Conservation (phyloP, 2,113 vertebrate genomes). For the Stigmatopora nigra region DNA sequence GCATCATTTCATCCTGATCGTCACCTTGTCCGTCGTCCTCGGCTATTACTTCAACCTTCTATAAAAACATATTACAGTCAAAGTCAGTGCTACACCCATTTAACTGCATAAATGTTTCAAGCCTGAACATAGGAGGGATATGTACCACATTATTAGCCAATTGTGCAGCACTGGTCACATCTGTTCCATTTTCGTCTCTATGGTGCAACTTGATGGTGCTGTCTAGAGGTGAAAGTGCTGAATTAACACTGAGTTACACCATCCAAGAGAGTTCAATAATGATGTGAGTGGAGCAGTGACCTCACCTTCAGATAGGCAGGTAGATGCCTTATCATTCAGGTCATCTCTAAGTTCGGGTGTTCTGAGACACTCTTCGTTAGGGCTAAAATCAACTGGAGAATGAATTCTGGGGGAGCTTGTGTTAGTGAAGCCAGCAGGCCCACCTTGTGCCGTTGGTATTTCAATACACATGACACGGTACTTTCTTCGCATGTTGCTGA, state of each 20-base stretch:
- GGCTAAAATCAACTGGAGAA: constrained; percentile 73
- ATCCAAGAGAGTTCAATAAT: background rate
- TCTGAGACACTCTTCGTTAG: constrained; percentile 72
- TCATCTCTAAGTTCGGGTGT: constrained; percentile 79
- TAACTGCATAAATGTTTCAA: background rate
- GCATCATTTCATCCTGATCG: constrained; percentile 77
- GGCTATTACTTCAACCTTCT: constrained; percentile 93
- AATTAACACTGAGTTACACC: constrained; percentile 11
- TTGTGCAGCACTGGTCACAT: constrained; percentile 61
- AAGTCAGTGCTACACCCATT: no score
- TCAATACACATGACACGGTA: constrained; percentile 98
- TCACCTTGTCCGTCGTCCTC: constrained; percentile 67
- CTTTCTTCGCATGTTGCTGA: constrained; percentile 96
- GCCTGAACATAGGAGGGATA: constrained; percentile 10
- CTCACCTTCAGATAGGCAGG: constrained; percentile 88
- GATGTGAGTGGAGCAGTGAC: background rate
- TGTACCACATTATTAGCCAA: constrained; percentile 82
- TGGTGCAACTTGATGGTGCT: constrained; percentile 76
- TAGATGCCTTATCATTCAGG: constrained; percentile 80
- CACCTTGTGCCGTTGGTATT: constrained; percentile 90
- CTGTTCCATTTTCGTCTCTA: constrained; percentile 66
- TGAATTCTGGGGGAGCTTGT: constrained; percentile 70
- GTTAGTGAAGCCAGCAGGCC: constrained; percentile 84
- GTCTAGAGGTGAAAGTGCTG: constrained; percentile 68
- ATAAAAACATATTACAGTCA: constrained; percentile 31